These are phyloP conservation scores for Fulmarus glacialis DNA, from an alignment of 2,113 vertebrate genomes.

Conservation along the genomic window DNA sequence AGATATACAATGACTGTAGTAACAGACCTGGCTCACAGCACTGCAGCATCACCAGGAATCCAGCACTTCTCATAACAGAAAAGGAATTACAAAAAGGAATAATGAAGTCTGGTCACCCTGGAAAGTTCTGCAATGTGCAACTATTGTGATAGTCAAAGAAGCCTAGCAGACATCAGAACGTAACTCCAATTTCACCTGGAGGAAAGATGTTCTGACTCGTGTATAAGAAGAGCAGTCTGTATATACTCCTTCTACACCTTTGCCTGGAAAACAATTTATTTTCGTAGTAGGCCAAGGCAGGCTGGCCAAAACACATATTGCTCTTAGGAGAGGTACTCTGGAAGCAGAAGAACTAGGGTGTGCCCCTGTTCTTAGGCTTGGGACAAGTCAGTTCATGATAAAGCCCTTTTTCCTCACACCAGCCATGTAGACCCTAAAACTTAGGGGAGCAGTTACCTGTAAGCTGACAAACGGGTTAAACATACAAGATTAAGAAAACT, in stretches of 20 bases:
- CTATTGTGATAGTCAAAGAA: neutral
- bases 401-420: neutral
- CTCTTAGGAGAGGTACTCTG: neutral
- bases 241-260: neutral
- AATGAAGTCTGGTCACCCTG: neutral
- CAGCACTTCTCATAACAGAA: neutral
- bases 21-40: neutral
- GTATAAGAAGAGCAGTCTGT: neutral
- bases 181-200: neutral
- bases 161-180: neutral
- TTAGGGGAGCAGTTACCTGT: neutral
- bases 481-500: neutral
- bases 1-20: neutral
- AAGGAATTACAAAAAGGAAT: neutral
- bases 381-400: neutral
- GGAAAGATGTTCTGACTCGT: neutral
- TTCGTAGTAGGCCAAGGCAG: neutral
- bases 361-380: neutral
- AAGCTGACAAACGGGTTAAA: neutral
- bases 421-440: neutral
- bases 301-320: neutral
- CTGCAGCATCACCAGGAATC: neutral
- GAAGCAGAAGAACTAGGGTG: neutral
- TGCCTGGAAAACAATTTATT: neutral
- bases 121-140: neutral